Base-by-base conservation (phyloP, 1,140 invertebrate genomes). In the Drosophila lacertosa region DNA sequence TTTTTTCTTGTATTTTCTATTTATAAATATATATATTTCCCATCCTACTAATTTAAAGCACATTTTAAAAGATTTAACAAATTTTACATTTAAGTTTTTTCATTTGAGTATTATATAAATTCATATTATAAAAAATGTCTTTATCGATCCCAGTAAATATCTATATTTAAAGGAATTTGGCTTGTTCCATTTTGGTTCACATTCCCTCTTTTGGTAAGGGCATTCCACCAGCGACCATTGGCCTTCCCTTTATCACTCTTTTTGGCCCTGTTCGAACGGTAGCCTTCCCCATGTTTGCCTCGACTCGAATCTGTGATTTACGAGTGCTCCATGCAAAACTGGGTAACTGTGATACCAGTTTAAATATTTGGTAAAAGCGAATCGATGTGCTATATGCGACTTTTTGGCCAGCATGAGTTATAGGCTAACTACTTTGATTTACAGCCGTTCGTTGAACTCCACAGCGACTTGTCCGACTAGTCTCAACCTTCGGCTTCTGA, bases 321-420 rank as follows among this genome's bases (percentile, higher is more conserved):
- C 81, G 81, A 74, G 72, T 60, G 53, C 40, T n/a, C 40, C 59
- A 54, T 62, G 58, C 66, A 75, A 62, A 77, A 86, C 58, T 86
- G 77, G 81, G 81, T 86, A 88, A 86, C 81, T 86, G 81, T 88
- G 77, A 88, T 82, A 51, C 63, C 64, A 59, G 59, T 76, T 79
- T 76, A 66, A 67, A 63, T 72, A 55, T 72, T 67, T 83, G 55
- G 53, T 53, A 54, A 80, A 70, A 79, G 74, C 62, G 58, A 69
- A 77, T 74, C 70, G 80, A 76, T 84, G 65, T 69, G 75, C 64
- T 72, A 33, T 59, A 74, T 70, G 33, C 50, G 39, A 62, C 53
- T 51, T 69, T 69, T 60, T 55, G 53, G 15, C 16, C 20, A 55
- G 39, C 70, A 69, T 86, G 74, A 83, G 66, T 86, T 80, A 83